A percentile compares a stretch with the other conserved stretches of the same genome.
Evolutionary conservation across 2,797 vertebrate genomes (phyloP).

Genomic region (Coregonus suidteri): DNA sequence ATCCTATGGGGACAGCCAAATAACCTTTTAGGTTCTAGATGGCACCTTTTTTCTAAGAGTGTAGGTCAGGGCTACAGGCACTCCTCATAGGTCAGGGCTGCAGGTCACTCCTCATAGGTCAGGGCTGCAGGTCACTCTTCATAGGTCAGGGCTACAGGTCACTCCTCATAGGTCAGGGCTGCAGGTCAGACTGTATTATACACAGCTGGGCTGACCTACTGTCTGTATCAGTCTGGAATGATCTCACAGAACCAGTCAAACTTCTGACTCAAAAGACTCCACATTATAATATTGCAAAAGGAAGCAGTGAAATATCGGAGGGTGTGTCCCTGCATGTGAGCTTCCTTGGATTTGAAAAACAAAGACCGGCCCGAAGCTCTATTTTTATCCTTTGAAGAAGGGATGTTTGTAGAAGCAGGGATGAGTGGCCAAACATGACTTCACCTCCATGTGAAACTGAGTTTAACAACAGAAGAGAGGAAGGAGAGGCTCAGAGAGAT

Average conservation of each 20-base stretch:
- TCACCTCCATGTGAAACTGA: background rate
- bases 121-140: no score
- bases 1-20: no score
- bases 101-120: no score
- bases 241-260: background rate
- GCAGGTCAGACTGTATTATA: background rate
- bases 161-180: background rate
- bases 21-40: no score
- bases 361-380: background rate
- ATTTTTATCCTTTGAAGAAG: constrained; percentile 26
- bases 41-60: no score
- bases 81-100: no score
- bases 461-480: background rate
- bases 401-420: background rate
- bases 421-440: background rate
- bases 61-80: no score
- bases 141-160: no score
- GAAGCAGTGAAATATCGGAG: background rate
- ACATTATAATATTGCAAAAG: background rate
- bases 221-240: background rate
- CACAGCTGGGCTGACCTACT: background rate
- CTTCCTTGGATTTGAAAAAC: background rate
- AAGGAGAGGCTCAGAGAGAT: background rate
- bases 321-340: background rate
- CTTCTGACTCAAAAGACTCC: background rate